Conservation (phyloP, 2,888 invertebrate species). For the Margaritifera margaritifera region DNA sequence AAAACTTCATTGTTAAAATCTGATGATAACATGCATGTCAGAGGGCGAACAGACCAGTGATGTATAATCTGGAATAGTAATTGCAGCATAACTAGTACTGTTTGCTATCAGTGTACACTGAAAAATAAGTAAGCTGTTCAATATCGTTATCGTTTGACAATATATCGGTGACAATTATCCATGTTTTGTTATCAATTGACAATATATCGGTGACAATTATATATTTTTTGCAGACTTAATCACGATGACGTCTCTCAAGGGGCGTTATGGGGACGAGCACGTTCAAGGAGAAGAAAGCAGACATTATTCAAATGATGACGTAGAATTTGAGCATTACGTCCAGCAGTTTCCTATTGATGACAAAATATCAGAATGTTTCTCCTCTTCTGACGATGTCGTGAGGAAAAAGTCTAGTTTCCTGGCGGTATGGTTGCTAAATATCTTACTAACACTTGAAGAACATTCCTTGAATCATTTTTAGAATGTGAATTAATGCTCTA, state of each 20-base stretch:
- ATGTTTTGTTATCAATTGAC: not conserved
- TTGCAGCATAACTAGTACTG: too few species aligned
- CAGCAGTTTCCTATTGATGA: slow-evolving; percentile 54
- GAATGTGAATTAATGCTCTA: too few species aligned
- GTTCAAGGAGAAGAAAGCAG: slow-evolving; percentile 11
- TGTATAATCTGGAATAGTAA: too few species aligned
- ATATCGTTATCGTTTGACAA: not conserved
- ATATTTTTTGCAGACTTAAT: slow-evolving; percentile 36
- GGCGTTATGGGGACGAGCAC: slow-evolving; percentile 22
- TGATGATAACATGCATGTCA: too few species aligned
- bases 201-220: not conserved
- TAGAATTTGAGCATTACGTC: slow-evolving; percentile 49
- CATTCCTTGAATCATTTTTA: too few species aligned
- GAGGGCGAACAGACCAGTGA: too few species aligned
- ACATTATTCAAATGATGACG: slow-evolving; percentile 32
- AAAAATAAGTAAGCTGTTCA: too few species aligned
- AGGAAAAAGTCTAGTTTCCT: not conserved
- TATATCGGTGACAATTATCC: not conserved
- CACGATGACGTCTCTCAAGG: slow-evolving; percentile 37
- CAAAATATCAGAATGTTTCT: slow-evolving; percentile 52
- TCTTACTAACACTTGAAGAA: too few species aligned
- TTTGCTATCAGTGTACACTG: too few species aligned
- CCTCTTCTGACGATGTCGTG: slow-evolving; percentile 13
- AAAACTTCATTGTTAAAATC: too few species aligned
- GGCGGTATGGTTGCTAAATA: too few species aligned